Evolutionary conservation across 2,113 vertebrate genomes (phyloP), one percentile per base, ranked within the genome.

Genomic region (Gopherus evgoodei): DNA sequence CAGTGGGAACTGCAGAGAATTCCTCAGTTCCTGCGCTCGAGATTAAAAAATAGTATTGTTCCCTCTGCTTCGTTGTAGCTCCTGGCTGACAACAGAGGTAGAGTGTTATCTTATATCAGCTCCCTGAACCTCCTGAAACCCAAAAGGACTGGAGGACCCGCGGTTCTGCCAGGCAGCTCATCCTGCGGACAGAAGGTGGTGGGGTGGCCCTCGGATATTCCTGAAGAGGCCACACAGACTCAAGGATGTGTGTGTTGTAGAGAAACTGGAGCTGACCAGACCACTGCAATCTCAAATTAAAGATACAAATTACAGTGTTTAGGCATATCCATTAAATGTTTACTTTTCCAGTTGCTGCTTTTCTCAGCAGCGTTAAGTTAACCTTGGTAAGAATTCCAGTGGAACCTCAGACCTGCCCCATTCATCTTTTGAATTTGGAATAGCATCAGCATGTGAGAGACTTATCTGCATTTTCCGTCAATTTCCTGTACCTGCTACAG

Each of bases 171-270:
- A n/a, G 62, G 7, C 16, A 69, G 62, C 16, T 35, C 62, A 17
- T 35, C 35, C 62, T 35, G 59, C 14, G 29, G 29, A 62, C 29
- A 29, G 57, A 59, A 62, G 57, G 25, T 72, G 69, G 13, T 4
- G 5, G 5, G 13, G 53, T 62, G 85, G 22, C 82, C 17, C 82
- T 24, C 25, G 11, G 38, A 42, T 38, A 19, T 11, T 19, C n/a
- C 65, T 72, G 35, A 72, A 72, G 11, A 1, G 0, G 50, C 76
- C 11, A 59, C 87, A 76, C 11, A 72, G 9, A 16, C 84, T 25
- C n/a, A 52, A n/a, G 5, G 76, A 2, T 8, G 3, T 19, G 44
- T 0, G 1, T 6, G 3, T 13, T 2, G 25, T 38, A 21, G 11
- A 0, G 35, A 59, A 84, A 6, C 27, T 4, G 4, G 65, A 29